Percentiles rank a stretch among this genome's conserved stretches.
Conservation (phyloP, 2,797 vertebrate species). For the Melanotaenia trifasciata region DNA sequence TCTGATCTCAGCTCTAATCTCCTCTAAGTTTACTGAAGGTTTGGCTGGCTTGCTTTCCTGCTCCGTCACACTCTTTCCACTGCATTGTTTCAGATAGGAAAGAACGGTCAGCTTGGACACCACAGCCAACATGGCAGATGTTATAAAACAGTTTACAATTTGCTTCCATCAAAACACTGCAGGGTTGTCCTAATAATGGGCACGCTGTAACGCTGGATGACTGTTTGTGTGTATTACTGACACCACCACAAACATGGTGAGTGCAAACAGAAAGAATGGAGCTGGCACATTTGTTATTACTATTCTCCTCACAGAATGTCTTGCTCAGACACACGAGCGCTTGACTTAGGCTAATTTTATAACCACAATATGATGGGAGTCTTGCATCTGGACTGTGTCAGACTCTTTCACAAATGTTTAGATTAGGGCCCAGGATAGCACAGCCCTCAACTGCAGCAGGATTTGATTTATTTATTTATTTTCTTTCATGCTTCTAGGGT, state of each 20-base stretch:
- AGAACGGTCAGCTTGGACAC: constrained; percentile 66
- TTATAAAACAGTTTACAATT: constrained; percentile 39
- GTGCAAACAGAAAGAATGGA: constrained; percentile 32
- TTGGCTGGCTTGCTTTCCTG: constrained; percentile 85
- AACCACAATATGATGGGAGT: constrained; percentile 62
- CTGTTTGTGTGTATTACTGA: constrained; percentile 25
- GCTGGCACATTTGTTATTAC: constrained; percentile 59
- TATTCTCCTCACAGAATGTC: constrained; percentile 40
- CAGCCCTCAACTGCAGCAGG: constrained; percentile 55
- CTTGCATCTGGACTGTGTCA: constrained; percentile 75
- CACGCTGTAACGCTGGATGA: constrained; percentile 26
- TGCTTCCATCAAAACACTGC: constrained; percentile 43
- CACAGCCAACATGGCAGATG: constrained; percentile 21
- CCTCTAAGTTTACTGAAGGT: constrained; percentile 83
- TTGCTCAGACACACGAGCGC: constrained; percentile 43
- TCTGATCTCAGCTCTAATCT: constrained; percentile 87
- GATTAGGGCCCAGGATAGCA: constrained; percentile 62
- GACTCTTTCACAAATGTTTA: constrained; percentile 75
- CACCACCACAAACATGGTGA: constrained; percentile 19
- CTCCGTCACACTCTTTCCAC: constrained; percentile 88
- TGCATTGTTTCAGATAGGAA: constrained; percentile 84
- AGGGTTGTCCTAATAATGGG: constrained; percentile 37
- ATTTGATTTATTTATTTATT: constrained; percentile 44
- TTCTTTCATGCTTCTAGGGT: constrained; percentile 49
- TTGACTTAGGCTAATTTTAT: constrained; percentile 61